These are phyloP conservation scores for Petrocephalus microphthalmus DNA, from an alignment of 2,113 vertebrate genomes.

Conservation along the genomic window DNA sequence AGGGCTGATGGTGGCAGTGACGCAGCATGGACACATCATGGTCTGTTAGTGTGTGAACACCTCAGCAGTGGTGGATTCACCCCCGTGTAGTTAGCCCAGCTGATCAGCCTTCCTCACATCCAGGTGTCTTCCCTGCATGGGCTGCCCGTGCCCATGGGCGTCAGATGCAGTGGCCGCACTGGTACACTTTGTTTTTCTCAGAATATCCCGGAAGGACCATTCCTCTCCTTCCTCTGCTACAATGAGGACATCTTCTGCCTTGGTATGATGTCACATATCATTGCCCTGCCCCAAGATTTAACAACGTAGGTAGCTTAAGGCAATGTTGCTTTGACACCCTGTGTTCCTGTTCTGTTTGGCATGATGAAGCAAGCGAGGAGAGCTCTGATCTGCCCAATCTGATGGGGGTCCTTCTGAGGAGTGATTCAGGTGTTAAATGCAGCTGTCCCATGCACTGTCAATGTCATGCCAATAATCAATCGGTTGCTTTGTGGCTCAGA, in stretches of 20 bases:
- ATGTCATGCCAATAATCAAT: constrained; percentile 47
- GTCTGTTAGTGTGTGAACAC: not conserved
- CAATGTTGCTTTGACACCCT: constrained; percentile 24
- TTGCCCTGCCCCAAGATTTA: not conserved
- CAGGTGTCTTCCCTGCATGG: not conserved
- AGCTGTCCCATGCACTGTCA: constrained; percentile 32
- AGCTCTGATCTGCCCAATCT: constrained; percentile 21
- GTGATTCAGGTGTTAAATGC: constrained; percentile 24
- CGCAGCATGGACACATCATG: not conserved
- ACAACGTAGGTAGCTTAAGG: not conserved
- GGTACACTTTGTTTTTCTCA: not conserved
- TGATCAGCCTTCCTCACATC: not conserved
- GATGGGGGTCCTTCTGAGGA: constrained; percentile 13
- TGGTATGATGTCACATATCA: not conserved
- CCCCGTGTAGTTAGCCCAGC: not conserved
- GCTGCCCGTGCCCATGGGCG: not conserved
- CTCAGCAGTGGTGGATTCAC: not conserved
- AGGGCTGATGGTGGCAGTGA: not conserved
- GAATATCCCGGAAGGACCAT: not conserved
- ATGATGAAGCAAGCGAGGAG: not conserved
- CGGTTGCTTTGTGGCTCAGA: constrained; percentile 19
- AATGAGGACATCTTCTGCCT: too few relatives aligned
- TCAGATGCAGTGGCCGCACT: not conserved
- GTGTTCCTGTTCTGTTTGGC: not conserved
- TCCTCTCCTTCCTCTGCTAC: not conserved